A percentile compares a stretch with the other conserved stretches of the same genome.
Conservation (phyloP, 2,888 invertebrate species). For the Lobophora halterata region DNA sequence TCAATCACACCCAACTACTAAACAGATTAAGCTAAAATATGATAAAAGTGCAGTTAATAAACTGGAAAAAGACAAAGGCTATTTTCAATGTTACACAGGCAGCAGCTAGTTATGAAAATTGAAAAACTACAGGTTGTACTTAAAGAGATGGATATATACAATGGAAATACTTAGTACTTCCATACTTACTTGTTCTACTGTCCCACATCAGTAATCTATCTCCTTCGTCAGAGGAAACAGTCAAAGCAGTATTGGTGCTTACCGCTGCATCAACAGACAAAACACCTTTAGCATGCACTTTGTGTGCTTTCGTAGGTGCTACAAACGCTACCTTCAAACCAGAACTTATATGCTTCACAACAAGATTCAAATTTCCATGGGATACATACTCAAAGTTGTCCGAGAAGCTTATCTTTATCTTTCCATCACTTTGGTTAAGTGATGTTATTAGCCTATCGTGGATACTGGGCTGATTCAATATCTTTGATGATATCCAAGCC, state of each 20-base stretch:
- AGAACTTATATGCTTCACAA: slow-evolving; percentile 65
- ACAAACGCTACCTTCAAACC: slow-evolving; percentile 72
- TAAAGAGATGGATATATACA: too few relatives aligned
- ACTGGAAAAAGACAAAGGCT: too few relatives aligned
- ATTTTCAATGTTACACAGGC: too few relatives aligned
- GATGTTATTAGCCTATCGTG: slow-evolving; percentile 64
- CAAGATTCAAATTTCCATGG: slow-evolving; percentile 61
- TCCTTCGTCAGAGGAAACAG: slow-evolving; percentile 82
- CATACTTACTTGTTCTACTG: slow-evolving; percentile 75
- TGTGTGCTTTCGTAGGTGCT: slow-evolving; percentile 71
- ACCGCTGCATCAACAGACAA: slow-evolving; percentile 76
- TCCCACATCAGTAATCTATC: slow-evolving; percentile 84
- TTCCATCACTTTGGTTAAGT: slow-evolving; percentile 55
- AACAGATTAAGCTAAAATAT: too few relatives aligned
- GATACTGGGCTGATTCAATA: slow-evolving; percentile 56
- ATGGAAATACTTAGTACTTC: too few relatives aligned
- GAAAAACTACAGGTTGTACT: not conserved
- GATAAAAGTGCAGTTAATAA: too few relatives aligned
- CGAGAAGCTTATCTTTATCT: slow-evolving; percentile 63
- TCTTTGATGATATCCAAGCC: slow-evolving; percentile 77
- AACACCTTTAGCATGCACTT: slow-evolving; percentile 74
- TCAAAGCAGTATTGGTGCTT: slow-evolving; percentile 82
- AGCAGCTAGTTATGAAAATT: too few relatives aligned
- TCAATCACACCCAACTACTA: too few relatives aligned
- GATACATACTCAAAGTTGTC: slow-evolving; percentile 65